phyloP scores from a whole-genome alignment of 2,888 invertebrate species.

The Phaonia tiefii region DNA sequence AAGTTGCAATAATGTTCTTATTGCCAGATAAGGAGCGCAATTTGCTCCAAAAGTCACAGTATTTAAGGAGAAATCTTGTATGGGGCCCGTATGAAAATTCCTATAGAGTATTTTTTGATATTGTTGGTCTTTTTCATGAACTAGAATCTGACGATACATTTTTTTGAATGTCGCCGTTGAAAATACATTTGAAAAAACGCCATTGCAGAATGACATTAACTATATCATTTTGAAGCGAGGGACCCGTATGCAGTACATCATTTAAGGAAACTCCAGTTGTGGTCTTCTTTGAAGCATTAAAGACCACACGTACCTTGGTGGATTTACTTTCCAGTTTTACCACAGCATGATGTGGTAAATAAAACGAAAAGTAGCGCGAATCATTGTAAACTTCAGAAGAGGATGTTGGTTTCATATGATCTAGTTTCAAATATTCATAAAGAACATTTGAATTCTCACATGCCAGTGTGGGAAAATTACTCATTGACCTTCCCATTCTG shows the following conservation, averaged over 20 bases:
- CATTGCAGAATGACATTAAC: constrained; percentile 42
- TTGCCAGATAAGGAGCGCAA: constrained; percentile 59
- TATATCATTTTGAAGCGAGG: constrained; percentile 57
- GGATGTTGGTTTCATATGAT: not conserved
- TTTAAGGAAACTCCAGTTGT: constrained; percentile 56
- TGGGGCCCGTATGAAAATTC: not conserved
- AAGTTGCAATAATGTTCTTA: constrained; percentile 49
- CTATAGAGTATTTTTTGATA: constrained; percentile 63
- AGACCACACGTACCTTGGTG: constrained; percentile 63
- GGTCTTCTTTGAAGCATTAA: constrained; percentile 62
- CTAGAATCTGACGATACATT: constrained; percentile 30
- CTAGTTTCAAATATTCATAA: not conserved
- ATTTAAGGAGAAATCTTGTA: constrained; percentile 11
- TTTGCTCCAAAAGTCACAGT: constrained; percentile 38
- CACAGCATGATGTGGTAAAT: constrained; percentile 53
- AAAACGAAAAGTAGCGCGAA: not conserved
- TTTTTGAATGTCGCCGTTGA: constrained; percentile 28
- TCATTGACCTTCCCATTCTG: not conserved
- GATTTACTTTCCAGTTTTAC: constrained; percentile 52
- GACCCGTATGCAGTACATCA: constrained; percentile 56
- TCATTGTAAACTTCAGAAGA: not conserved
- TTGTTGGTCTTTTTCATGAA: constrained; percentile 40
- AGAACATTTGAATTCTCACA: not conserved
- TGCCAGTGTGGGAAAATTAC: not conserved
- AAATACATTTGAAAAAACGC: constrained; percentile 19